Base-by-base conservation (phyloP, 2,113 vertebrate genomes). In the Callopanchax toddi region DNA sequence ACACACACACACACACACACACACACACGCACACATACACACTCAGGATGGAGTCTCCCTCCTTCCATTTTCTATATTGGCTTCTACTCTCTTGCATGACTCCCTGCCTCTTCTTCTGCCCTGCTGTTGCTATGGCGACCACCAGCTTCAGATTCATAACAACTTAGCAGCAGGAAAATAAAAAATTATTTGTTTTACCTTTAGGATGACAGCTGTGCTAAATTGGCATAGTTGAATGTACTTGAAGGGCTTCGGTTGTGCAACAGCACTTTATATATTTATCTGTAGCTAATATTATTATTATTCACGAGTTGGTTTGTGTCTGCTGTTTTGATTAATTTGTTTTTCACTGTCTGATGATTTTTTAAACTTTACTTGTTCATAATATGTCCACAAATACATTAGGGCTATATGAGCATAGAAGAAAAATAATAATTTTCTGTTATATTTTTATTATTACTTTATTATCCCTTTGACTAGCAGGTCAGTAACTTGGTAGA, bases 61-160 rank as follows among this genome's bases (percentile, higher is more conserved):
- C 55, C 49, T 50, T 75, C 67, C 70, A 36, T 50, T 71, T 55
- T 67, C 52, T 62, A 25, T 72, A 72, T 63, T 48, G 54, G 56
- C 63, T 72, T 48, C 68, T 66, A 53, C 78, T 74, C 53, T 72
- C 63, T 58, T 46, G 45, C 72, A 57, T 60, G 69, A 50, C 71
- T 84, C 59, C 59, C 71, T 52, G 65, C 68, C 48, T 71, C 78
- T 76, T 45, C 67, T 50, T 57, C 70, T 71, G 68, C 62, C 68
- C 74, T 62, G 64, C 81, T 84, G 87, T 89, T 89, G 79, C 85
- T 79, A 87, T 89, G 84, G 79, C 68, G 63, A 89, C 87, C 60
- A 53, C 61, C 60, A 44, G 36, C 52, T 73, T 74, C 67, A 79
- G 77, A 86, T 65, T 78, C 83, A 79, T 75, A 85, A 83, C 84